These are phyloP conservation scores for Eurosta solidaginis DNA, from an alignment of 1,140 invertebrate species.

Conservation along the genomic window DNA sequence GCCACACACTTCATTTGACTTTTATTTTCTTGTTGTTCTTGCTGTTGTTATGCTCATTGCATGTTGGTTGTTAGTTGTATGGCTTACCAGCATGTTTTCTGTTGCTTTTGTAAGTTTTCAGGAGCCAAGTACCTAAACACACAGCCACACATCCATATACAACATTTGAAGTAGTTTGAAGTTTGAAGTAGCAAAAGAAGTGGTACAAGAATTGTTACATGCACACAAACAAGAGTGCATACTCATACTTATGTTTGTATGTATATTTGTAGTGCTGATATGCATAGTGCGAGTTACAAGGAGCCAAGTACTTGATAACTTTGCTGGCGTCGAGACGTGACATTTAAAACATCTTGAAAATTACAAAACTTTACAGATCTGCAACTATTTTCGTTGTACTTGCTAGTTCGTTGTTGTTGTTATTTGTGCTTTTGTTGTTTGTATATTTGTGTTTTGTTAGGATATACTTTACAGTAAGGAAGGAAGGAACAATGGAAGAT, in stretches of 20 bases:
- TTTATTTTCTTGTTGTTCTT: not conserved
- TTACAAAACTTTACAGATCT: conserved; percentile 10
- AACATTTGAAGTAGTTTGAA: too few relatives aligned
- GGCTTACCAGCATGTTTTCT: not conserved
- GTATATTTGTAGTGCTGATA: not conserved
- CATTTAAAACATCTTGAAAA: conserved; percentile 20
- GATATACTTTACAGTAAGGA: not conserved
- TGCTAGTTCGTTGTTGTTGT: not conserved
- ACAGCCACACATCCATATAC: not conserved
- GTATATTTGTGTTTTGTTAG: not conserved
- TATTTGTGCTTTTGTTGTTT: not conserved
- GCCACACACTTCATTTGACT: not conserved
- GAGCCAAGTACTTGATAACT: conserved; percentile 24
- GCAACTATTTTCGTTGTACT: not conserved
- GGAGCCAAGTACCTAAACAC: not conserved
- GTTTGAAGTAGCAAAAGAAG: not conserved
- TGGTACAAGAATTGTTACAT: not conserved
- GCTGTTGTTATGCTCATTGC: not conserved
- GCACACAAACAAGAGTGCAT: too few relatives aligned
- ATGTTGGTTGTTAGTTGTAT: not conserved
- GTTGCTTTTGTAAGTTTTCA: conserved; percentile 8
- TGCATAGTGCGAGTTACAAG: conserved; percentile 18
- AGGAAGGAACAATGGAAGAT: not conserved
- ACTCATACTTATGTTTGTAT: too few relatives aligned
- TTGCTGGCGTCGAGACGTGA: conserved; percentile 27